Evolutionary conservation across 2,113 vertebrate species (phyloP), one percentile per base, ranked within the genome.

Genomic region (Pteruthius melanotis): DNA sequence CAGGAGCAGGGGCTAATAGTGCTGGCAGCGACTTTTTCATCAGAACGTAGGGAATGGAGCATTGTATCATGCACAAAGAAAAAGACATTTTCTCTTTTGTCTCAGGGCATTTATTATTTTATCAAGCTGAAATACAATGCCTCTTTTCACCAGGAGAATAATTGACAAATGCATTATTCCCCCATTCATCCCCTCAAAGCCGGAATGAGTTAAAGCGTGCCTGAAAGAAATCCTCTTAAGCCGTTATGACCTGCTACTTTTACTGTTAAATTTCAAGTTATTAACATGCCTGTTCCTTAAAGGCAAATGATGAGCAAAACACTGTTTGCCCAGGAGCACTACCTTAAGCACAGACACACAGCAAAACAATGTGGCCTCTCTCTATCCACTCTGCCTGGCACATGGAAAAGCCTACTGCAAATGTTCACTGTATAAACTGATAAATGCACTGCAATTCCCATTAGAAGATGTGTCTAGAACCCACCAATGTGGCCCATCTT

Each of bases 101-200:
- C 69, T 68, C 79, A 26, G 72, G 15, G 71, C 52, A 31, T 52
- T 92, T 75, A 83, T 91, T 93, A 87, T 91, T 95, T 94, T 93
- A 90, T 88, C 65, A 72, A 28, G 37, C 83, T 66, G 75, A 72
- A 83, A 66, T 12, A 96, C 93, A 97, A 93, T 69, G 72, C 35
- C 17, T 30, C 71, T 86, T 96, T 95, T 95, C 80, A 92, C 26
- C 24, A 69, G 74, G 47, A 49, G 61, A 90, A 95, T 83, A 94
- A 93, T 28, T 42, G 64, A 93, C 87, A 96, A 96, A 96, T 10
- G 60, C 24, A 31, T 84, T 63, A 88, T 90, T 90, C 89, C 85
- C 82, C 83, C 77, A 33, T 54, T 63, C 79, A 30, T 18, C 66
- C 79, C 60, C 69, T 56, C 83, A 49, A 68, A 86, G 83, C 79